Evolutionary conservation across 2,797 vertebrate genomes (phyloP), one percentile per base, ranked within the genome.

Genomic region (Spinibarbus caldwelli): DNA sequence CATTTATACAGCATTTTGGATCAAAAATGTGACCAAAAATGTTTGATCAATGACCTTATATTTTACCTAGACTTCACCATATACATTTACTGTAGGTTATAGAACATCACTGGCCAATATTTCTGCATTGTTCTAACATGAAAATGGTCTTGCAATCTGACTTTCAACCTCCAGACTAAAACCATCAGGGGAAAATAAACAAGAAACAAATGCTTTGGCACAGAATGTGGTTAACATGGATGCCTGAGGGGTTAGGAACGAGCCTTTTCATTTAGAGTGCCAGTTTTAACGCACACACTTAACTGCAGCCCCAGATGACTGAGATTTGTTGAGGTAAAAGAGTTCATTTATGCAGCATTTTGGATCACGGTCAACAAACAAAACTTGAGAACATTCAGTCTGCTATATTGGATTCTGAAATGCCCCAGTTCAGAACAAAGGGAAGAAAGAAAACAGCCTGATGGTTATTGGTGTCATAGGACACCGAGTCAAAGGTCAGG

Each of bases 151-250:
- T 41, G 82, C 80, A 85, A 70, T 87, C 85, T 91, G 6, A 80
- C 54, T 85, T 82, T 86, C 87, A 85, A 84, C 89, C 5, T 73
- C 49, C 29, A 0, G 3, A 82, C 78, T 62, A 72, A 73, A 68
- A 49, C 71, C 41, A 54, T 49, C 79, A 83, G 86, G 41, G 78
- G n/a, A 81, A n/a, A 73, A 83, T 19, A 86, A 89, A 88, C 64
- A 88, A 87, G 64, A 76, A 86, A 90, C 64, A 89, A 86, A 86
- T 52, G 78, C 57, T 88, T 80, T 84, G 85, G 62, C 80, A 85
- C 68, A 82, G 67, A 38, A 76, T 36, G 43, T 31, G 68, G 86
- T 87, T 86, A 57, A 85, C 72, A 73, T 73, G 11, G 67, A 73
- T 64, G 70, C 54, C 54, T 83, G 70, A 15, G 75, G 81, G 43